Base-by-base conservation (phyloP, 2,797 vertebrate genomes). In the Phoxinus dragarum region DNA sequence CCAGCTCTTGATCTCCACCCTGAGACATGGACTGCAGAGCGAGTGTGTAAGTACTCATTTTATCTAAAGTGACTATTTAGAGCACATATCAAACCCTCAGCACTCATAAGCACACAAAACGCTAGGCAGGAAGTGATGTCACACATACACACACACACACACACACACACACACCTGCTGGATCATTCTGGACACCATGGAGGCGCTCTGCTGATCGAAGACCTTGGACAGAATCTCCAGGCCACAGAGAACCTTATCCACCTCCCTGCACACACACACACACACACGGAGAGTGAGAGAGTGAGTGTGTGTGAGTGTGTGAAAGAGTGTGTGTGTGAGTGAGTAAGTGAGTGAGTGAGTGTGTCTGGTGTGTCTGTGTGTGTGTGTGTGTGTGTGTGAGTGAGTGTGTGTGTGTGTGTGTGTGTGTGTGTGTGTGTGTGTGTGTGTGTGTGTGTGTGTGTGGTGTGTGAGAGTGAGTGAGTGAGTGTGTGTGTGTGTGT, bases 221-320 rank as follows among this genome's bases (percentile, higher is more conserved):
- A 98, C 97, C 92, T 99, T 99, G 23, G 98, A 98, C 82, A 99
- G 94, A 89, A 98, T 98, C 94, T 99, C 98, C 89, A 99, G 93
- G 64, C 98, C 98, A 0, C 96, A 96, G 84, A 99, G 90, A 68
- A 99, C 98, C 86, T 98, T 99, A 92, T 99, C 98, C 90, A 98
- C 97, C 91, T 99, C 98, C 31, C 98, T 99, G 88, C 11, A 16
- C 2, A 64, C 16, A 31, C 34, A 61, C 21, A 78, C 12, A 49
- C 11, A 47, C 44, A 42, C 40, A 42, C 68, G 82, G 6, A 81
- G 9, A 77, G 5, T 72, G 16, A 73, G 34, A 89, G 5, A 87
- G 89, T 89, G 68, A 54, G 59, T 64, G 9, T 16, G 16, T 12
- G 38, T 21, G 38, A 14, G 19, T 2, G 27, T 2, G 27, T 66